A percentile compares a stretch with the other conserved stretches of the same genome.
These are phyloP conservation scores for Steinernema scapterisci DNA, from an alignment of 2,888 invertebrate genomes.

Conservation along the genomic window DNA sequence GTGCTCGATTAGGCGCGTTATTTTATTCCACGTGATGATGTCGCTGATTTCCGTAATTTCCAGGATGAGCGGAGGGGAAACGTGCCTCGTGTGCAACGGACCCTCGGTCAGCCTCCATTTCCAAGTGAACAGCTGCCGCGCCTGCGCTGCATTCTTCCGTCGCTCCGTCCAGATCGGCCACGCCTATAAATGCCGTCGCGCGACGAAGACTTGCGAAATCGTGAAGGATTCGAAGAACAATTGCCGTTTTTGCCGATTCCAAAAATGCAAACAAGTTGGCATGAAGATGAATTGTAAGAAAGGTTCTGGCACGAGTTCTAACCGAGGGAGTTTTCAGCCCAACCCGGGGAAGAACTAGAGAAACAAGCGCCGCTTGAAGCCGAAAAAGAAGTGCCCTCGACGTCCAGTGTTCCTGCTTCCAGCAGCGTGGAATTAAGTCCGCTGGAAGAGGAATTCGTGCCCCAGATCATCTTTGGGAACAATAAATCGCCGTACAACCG, in stretches of 20 bases:
- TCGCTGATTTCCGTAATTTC: too few relatives aligned
- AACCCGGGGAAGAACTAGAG: background rate
- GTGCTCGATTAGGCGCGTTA: too few relatives aligned
- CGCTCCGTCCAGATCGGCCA: conserved; percentile 21
- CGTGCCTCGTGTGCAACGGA: conserved; percentile 31
- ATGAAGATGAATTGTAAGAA: conserved; percentile 20
- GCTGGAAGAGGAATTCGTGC: background rate
- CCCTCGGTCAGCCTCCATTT: conserved; percentile 28
- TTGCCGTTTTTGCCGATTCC: conserved; percentile 32
- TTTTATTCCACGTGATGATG: too few relatives aligned
- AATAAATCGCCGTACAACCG: background rate
- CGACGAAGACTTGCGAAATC: conserved; percentile 19
- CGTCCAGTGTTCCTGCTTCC: background rate
- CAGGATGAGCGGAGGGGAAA: too few relatives aligned
- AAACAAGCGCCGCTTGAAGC: background rate
- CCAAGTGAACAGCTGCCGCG: conserved; percentile 34
- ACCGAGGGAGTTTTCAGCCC: background rate
- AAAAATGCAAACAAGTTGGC: conserved; percentile 33
- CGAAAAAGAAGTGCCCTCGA: background rate
- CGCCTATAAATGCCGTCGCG: conserved; percentile 32
- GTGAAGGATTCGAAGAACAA: conserved; percentile 19
- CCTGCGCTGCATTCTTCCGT: conserved; percentile 36
- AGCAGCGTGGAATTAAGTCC: too few relatives aligned
- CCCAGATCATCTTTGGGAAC: background rate
- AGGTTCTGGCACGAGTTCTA: background rate